These are phyloP conservation scores for Syngnathus rostellatus DNA, from an alignment of 2,797 vertebrate species.

Conservation along the genomic window DNA sequence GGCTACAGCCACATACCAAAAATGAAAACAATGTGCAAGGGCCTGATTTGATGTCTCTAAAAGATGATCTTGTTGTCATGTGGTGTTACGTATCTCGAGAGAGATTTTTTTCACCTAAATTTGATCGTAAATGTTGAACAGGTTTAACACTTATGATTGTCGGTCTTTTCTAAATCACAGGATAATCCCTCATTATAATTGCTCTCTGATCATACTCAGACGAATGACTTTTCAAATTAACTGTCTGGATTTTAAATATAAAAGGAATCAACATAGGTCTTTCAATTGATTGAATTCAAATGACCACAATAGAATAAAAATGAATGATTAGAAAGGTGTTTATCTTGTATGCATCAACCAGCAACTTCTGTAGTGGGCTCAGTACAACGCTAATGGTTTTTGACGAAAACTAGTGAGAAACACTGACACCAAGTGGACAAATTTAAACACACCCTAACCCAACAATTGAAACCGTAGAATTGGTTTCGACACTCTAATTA, in stretches of 20 bases:
- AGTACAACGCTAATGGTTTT: background rate
- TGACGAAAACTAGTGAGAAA: background rate
- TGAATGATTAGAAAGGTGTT: background rate
- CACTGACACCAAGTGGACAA: background rate
- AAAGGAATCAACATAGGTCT: background rate
- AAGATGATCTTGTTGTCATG: background rate
- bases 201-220: background rate
- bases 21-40: background rate
- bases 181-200: background rate
- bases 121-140: background rate
- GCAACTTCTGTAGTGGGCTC: too few relatives aligned
- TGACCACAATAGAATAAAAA: background rate
- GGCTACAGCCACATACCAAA: too few relatives aligned
- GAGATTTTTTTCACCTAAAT: background rate
- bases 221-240: too few relatives aligned
- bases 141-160: background rate
- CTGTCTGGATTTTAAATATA: background rate
- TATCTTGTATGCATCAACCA: too few relatives aligned
- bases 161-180: background rate
- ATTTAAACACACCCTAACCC: background rate
- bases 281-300: background rate
- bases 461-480: background rate
- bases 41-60: background rate
- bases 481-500: background rate
- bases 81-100: background rate